phyloP scores from a whole-genome alignment of 2,888 invertebrate species.

The Lamproptera curius region DNA sequence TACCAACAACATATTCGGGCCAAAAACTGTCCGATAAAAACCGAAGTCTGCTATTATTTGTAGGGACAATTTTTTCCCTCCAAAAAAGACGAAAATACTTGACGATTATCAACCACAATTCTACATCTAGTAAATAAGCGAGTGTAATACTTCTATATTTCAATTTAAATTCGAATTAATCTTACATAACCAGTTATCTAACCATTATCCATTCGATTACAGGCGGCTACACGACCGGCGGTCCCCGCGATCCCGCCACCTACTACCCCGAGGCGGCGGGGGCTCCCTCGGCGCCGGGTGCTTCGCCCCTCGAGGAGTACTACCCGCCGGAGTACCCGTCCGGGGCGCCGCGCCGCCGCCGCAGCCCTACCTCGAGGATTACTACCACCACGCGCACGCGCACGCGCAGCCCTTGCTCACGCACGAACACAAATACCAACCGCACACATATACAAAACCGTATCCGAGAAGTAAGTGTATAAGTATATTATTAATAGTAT shows the following conservation, averaged over 20 bases:
- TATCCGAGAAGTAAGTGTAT: constrained; percentile 82
- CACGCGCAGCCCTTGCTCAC: constrained; percentile 80
- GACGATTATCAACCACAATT: no score
- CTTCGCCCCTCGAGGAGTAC: constrained; percentile 76
- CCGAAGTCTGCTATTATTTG: no score
- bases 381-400: constrained; percentile 84
- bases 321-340: constrained; percentile 71
- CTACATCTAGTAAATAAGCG: no score
- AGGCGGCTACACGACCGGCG: constrained; percentile 78
- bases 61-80: no score
- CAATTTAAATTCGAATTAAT: no score
- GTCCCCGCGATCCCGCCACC: constrained; percentile 71
- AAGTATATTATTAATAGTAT: background rate
- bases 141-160: no score
- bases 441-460: constrained; percentile 82
- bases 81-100: no score
- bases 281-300: constrained; percentile 49
- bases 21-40: no score
- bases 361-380: constrained; percentile 83
- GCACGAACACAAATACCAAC: constrained; percentile 85
- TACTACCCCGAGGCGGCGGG: constrained; percentile 67
- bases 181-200: background rate
- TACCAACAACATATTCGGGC: no score
- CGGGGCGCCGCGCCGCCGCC: constrained; percentile 56
- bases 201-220: constrained; percentile 32